Percentiles rank a stretch among this genome's conserved stretches.
Evolutionary conservation across 2,797 vertebrate species (phyloP).

Genomic region (Myripristis jacobus): DNA sequence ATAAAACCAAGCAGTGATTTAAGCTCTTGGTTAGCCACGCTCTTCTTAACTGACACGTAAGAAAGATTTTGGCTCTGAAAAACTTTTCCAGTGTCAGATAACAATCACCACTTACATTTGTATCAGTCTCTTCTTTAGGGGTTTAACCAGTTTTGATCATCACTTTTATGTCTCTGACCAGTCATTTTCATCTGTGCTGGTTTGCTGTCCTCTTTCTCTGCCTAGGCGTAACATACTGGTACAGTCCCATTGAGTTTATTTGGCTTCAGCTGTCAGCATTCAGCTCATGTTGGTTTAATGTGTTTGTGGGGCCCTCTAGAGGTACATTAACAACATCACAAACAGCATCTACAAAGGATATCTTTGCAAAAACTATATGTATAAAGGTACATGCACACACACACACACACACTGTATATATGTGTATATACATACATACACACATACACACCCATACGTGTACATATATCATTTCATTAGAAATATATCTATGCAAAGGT

Average conservation of each 20-base stretch:
- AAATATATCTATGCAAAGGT: no score
- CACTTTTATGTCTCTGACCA: background rate
- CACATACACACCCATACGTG: no score
- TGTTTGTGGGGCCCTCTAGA: conserved; percentile 68
- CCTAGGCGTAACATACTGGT: background rate
- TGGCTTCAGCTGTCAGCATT: background rate
- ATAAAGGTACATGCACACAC: no score
- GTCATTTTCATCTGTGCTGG: background rate
- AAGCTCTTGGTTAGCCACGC: background rate
- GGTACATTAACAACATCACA: conserved; percentile 50
- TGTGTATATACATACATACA: no score
- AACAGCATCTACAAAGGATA: background rate
- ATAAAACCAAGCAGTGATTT: conserved; percentile 14
- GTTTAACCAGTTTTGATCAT: background rate
- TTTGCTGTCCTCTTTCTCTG: conserved; percentile 4
- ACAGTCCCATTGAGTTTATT: background rate
- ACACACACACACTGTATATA: no score
- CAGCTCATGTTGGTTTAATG: conserved; percentile 16
- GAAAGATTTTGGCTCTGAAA: no score
- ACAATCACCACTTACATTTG: background rate
- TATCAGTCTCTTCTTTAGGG: background rate
- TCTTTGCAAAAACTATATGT: no score
- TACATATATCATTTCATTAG: no score
- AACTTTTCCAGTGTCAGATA: background rate
- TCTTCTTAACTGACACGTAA: no score